phyloP scores from a whole-genome alignment of 2,888 invertebrate species.

The Phasia obesa region DNA sequence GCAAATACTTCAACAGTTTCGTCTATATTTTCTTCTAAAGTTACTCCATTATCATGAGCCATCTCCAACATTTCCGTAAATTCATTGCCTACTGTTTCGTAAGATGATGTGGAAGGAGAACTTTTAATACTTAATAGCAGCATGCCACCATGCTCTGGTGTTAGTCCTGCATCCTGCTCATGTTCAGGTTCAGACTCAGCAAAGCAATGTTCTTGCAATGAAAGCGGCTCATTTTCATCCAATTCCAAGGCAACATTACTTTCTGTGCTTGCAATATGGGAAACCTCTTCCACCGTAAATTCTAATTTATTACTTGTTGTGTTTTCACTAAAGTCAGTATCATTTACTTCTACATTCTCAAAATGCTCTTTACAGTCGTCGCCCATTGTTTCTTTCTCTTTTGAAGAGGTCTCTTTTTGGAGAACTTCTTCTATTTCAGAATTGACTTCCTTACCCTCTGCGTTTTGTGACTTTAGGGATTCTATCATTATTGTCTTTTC shows the following conservation, averaged over 20 bases:
- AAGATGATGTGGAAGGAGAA: constrained; percentile 82
- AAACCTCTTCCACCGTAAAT: background rate
- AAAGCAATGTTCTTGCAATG: constrained; percentile 79
- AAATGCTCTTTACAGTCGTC: background rate
- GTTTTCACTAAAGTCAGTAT: background rate
- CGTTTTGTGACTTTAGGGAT: constrained; percentile 23
- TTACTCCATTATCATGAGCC: constrained; percentile 63
- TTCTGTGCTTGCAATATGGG: constrained; percentile 19
- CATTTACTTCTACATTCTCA: constrained; percentile 37
- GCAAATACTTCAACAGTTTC: constrained; percentile 18
- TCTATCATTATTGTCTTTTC: constrained; percentile 29
- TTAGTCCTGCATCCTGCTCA: constrained; percentile 74
- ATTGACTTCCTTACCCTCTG: constrained; percentile 15
- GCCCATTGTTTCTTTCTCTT: background rate
- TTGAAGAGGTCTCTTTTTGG: too few species aligned
- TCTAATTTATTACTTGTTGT: background rate
- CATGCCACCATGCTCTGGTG: constrained; percentile 73
- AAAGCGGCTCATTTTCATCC: constrained; percentile 77
- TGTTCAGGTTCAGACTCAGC: constrained; percentile 75
- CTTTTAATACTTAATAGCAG: constrained; percentile 79
- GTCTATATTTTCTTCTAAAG: constrained; percentile 21
- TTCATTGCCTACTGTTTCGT: constrained; percentile 83
- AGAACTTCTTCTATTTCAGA: constrained; percentile 64
- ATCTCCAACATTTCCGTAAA: constrained; percentile 78
- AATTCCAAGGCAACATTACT: constrained; percentile 74